Conservation (phyloP, 2,797 vertebrate genomes). For the Megaceryle alcyon region DNA sequence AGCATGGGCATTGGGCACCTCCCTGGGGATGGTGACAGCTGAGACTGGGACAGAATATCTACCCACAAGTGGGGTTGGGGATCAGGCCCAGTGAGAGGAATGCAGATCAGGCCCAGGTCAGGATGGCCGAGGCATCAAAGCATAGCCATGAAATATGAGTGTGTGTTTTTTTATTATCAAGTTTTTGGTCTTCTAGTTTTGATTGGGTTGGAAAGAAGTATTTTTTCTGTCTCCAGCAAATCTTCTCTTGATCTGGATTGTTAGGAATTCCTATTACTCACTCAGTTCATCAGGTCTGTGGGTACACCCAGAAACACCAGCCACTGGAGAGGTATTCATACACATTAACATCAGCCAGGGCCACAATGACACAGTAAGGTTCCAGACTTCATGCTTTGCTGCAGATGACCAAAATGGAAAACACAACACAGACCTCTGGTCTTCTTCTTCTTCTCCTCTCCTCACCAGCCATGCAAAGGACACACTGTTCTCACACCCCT, state of each 20-base stretch:
- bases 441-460: neutral
- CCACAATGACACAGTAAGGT: neutral
- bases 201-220: neutral
- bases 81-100: neutral
- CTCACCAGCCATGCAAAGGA: neutral
- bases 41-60: neutral
- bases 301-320: neutral
- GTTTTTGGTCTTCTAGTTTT: neutral
- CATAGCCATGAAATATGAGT: neutral
- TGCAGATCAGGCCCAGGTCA: neutral
- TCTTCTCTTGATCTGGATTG: neutral
- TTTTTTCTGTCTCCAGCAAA: neutral
- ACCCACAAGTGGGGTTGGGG: neutral
- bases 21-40: neutral
- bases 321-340: neutral
- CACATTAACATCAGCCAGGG: neutral
- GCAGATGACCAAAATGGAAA: neutral
- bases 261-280: neutral
- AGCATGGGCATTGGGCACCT: accelerated
- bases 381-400: neutral
- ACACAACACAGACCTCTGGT: accelerated
- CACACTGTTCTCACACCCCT: accelerated
- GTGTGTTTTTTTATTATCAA: neutral
- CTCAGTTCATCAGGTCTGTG: neutral
- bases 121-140: neutral